Conservation (phyloP, 2,888 invertebrate genomes). For the Agrochola lota region DNA sequence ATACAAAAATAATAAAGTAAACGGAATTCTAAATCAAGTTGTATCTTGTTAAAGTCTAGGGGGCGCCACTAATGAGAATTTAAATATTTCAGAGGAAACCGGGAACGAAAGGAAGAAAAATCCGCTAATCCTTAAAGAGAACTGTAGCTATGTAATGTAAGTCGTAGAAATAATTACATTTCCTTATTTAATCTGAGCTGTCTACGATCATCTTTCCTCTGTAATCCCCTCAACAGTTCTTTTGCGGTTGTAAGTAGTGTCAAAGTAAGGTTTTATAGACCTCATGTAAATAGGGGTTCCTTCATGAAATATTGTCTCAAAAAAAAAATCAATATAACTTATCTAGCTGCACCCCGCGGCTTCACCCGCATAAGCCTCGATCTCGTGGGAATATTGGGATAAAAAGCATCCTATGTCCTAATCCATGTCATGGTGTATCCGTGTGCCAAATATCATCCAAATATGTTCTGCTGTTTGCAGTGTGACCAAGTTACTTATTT, state of each 20-base stretch:
- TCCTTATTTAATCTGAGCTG: constrained; percentile 29
- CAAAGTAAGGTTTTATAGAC: background rate
- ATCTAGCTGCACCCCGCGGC: no score
- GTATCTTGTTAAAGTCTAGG: constrained; percentile 69
- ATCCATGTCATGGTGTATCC: no score
- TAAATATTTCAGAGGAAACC: constrained; percentile 74
- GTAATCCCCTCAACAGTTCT: constrained; percentile 2
- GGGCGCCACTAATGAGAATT: constrained; percentile 75
- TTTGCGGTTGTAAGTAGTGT: background rate
- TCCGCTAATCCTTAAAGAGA: constrained; percentile 64
- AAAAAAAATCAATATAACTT: background rate
- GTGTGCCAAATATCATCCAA: no score
- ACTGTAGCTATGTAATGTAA: constrained; percentile 46
- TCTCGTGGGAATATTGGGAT: no score
- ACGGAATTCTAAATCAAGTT: constrained; percentile 72
- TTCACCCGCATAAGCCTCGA: no score
- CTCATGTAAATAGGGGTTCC: background rate
- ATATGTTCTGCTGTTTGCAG: no score
- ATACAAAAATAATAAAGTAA: constrained; percentile 68
- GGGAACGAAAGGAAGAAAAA: constrained; percentile 60
- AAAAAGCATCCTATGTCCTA: no score
- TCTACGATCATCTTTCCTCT: constrained; percentile 4
- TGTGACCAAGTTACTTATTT: no score
- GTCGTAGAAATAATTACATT: constrained; percentile 59
- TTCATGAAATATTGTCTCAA: no score